Percentiles rank a stretch among this genome's conserved stretches.
phyloP scores from a whole-genome alignment of 2,113 vertebrate genomes.

The Oxygymnocypris stewartii region DNA sequence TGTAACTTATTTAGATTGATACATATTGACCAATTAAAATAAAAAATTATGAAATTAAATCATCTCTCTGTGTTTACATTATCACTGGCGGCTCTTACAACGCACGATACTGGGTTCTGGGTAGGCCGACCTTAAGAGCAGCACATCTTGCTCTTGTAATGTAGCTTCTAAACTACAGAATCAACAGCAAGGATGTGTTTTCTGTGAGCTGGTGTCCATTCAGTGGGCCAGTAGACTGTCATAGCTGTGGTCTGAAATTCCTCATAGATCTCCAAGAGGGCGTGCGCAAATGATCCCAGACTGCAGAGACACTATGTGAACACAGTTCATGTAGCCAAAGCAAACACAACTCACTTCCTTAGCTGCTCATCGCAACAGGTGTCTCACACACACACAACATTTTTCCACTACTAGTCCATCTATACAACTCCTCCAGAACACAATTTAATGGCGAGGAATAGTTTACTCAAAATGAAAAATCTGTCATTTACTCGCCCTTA shows the following conservation, averaged over 20 bases:
- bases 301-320: constrained; percentile 47
- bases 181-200: neutral
- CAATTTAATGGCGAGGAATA: neutral
- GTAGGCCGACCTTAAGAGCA: neutral
- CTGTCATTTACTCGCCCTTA: neutral
- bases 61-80: neutral
- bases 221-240: constrained; percentile 6
- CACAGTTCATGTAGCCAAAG: constrained; percentile 44
- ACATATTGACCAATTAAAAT: constrained; percentile 80
- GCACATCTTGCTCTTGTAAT: constrained; percentile 8
- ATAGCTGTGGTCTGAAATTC: constrained; percentile 55
- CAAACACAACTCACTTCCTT: constrained; percentile 41
- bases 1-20: constrained; percentile 74
- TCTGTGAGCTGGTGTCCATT: constrained; percentile 11
- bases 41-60: constrained; percentile 27
- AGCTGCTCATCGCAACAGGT: constrained; percentile 38
- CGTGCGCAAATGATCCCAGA: constrained; percentile 50
- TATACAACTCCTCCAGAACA: neutral
- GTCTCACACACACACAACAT: neutral
- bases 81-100: neutral
- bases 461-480: too few species aligned
- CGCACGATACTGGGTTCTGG: neutral
- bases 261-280: constrained; percentile 59
- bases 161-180: neutral
- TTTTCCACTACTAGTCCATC: neutral